Evolutionary conservation across 1,140 invertebrate species (phyloP).

Genomic region (Drosophila malerkotliana): DNA sequence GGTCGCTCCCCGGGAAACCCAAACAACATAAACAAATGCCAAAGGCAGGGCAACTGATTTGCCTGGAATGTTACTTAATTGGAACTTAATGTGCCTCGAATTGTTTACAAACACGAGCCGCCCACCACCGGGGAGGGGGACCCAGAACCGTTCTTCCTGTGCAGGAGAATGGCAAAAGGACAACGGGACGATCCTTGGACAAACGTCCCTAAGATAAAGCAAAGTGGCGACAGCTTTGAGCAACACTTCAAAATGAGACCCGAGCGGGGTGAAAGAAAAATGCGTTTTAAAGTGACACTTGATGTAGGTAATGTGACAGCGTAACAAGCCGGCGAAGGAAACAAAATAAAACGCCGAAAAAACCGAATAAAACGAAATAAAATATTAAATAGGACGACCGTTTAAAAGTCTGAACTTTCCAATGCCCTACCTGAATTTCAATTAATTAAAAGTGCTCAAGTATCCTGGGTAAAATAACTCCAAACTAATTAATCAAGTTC

Average conservation of each 20-base stretch:
- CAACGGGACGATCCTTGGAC: slow-evolving; percentile 1
- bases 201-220: slow-evolving; percentile 58
- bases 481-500: too few relatives aligned
- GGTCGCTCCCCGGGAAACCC: slow-evolving; percentile 26
- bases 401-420: neutral
- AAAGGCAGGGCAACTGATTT: slow-evolving; percentile 47
- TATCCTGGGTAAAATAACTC: too few relatives aligned
- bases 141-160: neutral
- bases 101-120: slow-evolving; percentile 67
- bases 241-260: slow-evolving; percentile 62
- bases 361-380: slow-evolving; percentile 47
- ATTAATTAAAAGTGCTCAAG: neutral
- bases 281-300: slow-evolving; percentile 79
- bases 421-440: slow-evolving; percentile 28
- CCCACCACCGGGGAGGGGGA: neutral
- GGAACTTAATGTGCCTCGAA: slow-evolving; percentile 77
- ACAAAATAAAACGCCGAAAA: slow-evolving; percentile 36
- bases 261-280: slow-evolving; percentile 57
- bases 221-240: slow-evolving; percentile 62
- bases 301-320: slow-evolving; percentile 78
- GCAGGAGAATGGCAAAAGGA: neutral
- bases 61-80: slow-evolving; percentile 75
- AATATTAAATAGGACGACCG: slow-evolving; percentile 7
- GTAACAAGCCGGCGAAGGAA: slow-evolving; percentile 53
- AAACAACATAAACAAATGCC: slow-evolving; percentile 45